phyloP scores from a whole-genome alignment of 2,797 vertebrate genomes.

The Leucoraja ocellata region DNA sequence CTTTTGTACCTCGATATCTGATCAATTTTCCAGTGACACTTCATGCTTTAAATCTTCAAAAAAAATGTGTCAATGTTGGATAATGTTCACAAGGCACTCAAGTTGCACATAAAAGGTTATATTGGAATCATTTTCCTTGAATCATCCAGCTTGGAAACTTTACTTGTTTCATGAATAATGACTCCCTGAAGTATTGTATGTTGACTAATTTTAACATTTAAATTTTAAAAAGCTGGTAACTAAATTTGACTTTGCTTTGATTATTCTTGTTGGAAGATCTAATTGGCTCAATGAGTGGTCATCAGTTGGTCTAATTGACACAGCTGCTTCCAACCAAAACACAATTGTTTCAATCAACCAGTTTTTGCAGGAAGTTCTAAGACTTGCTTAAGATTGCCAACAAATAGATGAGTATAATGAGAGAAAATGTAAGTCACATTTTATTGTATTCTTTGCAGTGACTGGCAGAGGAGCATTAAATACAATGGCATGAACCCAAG shows the following conservation, averaged over 20 bases:
- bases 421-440: background rate
- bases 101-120: background rate
- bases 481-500: background rate
- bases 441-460: background rate
- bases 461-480: background rate
- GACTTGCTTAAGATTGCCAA: background rate
- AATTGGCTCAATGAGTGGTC: background rate
- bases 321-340: background rate
- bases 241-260: background rate
- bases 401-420: background rate
- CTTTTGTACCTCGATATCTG: too few species aligned
- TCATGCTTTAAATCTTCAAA: background rate
- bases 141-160: background rate
- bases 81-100: background rate
- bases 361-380: background rate
- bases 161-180: background rate
- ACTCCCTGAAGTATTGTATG: background rate
- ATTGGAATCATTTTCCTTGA: background rate
- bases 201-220: background rate
- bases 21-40: background rate
- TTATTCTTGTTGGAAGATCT: background rate
- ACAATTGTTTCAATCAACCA: background rate
- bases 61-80: background rate
- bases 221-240: background rate
- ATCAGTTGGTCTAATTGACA: background rate